A percentile compares a stretch with the other conserved stretches of the same genome.
Conservation (phyloP, 2,888 invertebrate genomes). For the Trachelus troglodyta region DNA sequence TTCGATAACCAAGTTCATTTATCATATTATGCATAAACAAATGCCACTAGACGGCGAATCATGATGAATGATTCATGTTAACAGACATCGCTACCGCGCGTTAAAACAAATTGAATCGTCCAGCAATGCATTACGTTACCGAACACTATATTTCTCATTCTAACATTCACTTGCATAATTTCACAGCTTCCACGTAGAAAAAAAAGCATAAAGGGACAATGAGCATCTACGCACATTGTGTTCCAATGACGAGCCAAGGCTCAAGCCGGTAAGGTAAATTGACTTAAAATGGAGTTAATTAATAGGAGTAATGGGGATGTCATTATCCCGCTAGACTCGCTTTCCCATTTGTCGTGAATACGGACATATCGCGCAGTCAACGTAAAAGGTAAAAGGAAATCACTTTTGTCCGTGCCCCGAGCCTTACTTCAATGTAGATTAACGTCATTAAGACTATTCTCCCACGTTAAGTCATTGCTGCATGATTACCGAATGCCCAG, state of each 20-base stretch:
- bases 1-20: background rate
- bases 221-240: background rate
- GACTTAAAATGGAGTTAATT: slow-evolving; percentile 33
- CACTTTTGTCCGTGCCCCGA: slow-evolving; percentile 32
- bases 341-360: slow-evolving; percentile 15
- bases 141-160: background rate
- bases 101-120: background rate
- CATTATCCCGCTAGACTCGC: background rate
- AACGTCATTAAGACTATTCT: slow-evolving; percentile 37
- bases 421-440: slow-evolving; percentile 38
- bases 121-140: background rate
- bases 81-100: background rate
- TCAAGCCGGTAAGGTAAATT: background rate
- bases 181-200: background rate
- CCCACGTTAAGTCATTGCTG: slow-evolving; percentile 43
- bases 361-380: slow-evolving; percentile 27
- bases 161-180: background rate
- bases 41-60: background rate
- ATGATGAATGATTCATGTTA: slow-evolving; percentile 1
- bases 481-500: background rate
- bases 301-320: slow-evolving; percentile 11
- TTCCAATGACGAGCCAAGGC: background rate
- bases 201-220: background rate
- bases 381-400: slow-evolving; percentile 52
- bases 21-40: background rate